Evolutionary conservation across 1,140 invertebrate species (phyloP), one percentile per base, ranked within the genome.

Genomic region (Drosophila trapezifrons): DNA sequence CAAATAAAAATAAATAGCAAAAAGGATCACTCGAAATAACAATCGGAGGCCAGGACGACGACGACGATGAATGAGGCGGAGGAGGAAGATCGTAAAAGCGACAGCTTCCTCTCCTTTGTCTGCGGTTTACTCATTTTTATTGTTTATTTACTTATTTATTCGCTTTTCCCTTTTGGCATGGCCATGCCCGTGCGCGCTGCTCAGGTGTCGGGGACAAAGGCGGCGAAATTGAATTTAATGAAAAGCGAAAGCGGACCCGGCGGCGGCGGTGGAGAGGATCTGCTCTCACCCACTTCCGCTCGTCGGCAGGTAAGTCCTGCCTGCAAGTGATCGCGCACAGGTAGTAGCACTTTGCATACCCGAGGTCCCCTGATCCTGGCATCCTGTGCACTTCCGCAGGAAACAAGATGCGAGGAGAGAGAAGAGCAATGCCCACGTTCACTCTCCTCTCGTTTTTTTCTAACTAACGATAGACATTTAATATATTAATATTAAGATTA

Each of bases 181-280:
- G 29, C 64, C 58, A 69, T 73, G 55, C 22, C 37, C 25, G 29
- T 59, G 47, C 17, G 27, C 47, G 47, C 8, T 3, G 56, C 66
- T 85, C 79, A 84, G 80, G 76, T 87, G 76, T 85, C 59, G 67
- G 49, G 67, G 54, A 73, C 67, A 86, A 77, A 86, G 46, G 65
- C 57, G 27, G 65, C 64, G 66, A 83, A 90, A 85, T 84, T 90
- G 77, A 89, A 78, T 89, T 80, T 64, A 78, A 85, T 90, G 66
- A 90, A 89, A 89, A 89, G 80, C 84, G 85, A 89, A 90, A 89
- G 80, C 80, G 63, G 63, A 71, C 22, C 35, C 29, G 43, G 55
- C 54, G 46, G 27, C 32, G 20, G 15, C 10, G 13, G n/a, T 15
- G 29, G 29, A n/a, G 25, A 63, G 59, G 58, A 73, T 81, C 29